Evolutionary conservation across 2,888 invertebrate genomes (phyloP).

Genomic region (Acrocyrtus sp.): DNA sequence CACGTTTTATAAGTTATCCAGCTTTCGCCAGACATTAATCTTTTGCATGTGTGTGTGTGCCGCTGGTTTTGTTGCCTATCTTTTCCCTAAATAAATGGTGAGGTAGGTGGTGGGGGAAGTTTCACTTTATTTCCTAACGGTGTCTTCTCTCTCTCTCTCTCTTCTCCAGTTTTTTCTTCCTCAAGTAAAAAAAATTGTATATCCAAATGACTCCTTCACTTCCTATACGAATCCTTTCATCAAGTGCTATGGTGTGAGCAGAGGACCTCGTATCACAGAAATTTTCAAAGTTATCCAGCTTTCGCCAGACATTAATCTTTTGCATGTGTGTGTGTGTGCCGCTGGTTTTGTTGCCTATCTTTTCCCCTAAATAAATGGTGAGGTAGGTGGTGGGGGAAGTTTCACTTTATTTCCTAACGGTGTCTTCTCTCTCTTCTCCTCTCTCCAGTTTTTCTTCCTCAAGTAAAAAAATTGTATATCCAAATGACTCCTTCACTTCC

Average conservation of each 20-base stretch:
- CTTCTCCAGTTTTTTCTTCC: too few species aligned
- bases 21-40: slow-evolving; percentile 35
- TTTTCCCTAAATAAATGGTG: neutral
- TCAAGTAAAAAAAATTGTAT: neutral
- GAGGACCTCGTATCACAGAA: too few species aligned
- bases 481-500: too few species aligned
- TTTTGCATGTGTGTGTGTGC: slow-evolving; percentile 23
- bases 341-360: slow-evolving; percentile 15
- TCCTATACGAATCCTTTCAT: too few species aligned
- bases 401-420: neutral
- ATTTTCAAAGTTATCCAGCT: slow-evolving; percentile 34
- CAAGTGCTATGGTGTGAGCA: too few species aligned
- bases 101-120: neutral
- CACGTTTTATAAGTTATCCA: slow-evolving; percentile 37
- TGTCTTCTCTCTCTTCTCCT: neutral
- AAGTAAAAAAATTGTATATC: neutral
- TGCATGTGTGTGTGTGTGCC: slow-evolving; percentile 24
- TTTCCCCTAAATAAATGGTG: neutral
- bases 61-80: slow-evolving; percentile 15
- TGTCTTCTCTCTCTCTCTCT: neutral
- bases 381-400: neutral
- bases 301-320: slow-evolving; percentile 34
- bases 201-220: too few species aligned
- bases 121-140: neutral
- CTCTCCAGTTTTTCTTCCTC: too few species aligned